These are phyloP conservation scores for Sipha maydis DNA, from an alignment of 2,888 invertebrate genomes.

Conservation along the genomic window DNA sequence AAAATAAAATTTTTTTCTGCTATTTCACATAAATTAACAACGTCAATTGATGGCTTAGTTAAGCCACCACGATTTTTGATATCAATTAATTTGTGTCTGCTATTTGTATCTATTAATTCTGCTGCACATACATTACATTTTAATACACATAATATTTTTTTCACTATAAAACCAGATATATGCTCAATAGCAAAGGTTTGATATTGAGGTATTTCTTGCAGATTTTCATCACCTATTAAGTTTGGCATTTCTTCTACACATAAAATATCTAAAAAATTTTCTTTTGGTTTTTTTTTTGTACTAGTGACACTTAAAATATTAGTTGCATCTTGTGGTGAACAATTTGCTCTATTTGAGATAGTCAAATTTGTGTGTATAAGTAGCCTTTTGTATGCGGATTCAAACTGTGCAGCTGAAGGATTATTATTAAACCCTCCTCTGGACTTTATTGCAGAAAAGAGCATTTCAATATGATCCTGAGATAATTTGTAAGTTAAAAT, in stretches of 20 bases:
- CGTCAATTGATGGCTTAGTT: conserved; percentile 8
- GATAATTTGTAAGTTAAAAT: not conserved
- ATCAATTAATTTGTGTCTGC: conserved; percentile 15
- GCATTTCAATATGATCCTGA: not conserved
- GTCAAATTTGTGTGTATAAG: not conserved
- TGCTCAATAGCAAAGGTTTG: conserved; percentile 13
- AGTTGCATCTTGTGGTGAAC: not conserved
- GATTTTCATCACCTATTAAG: conserved; percentile 1
- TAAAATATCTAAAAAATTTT: conserved; percentile 8
- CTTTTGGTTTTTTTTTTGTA: not conserved
- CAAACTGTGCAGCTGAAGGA: too few species aligned
- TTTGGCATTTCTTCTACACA: conserved; percentile 8
- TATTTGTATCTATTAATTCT: conserved; percentile 3
- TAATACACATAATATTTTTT: conserved; percentile 11
- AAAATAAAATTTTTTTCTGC: conserved; percentile 5
- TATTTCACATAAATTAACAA: conserved; percentile 1
- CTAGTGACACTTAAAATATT: not conserved
- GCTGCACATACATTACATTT: conserved; percentile 3
- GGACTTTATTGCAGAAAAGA: not conserved
- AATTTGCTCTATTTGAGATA: not conserved
- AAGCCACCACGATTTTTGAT: conserved; percentile 6
- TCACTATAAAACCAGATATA: not conserved
- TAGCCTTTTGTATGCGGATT: too few species aligned
- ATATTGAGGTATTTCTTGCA: conserved; percentile 7
- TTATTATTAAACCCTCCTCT: too few species aligned